Percentiles rank a stretch among this genome's conserved stretches.
Conservation (phyloP, 2,113 vertebrate genomes). For the Octodon degus region DNA sequence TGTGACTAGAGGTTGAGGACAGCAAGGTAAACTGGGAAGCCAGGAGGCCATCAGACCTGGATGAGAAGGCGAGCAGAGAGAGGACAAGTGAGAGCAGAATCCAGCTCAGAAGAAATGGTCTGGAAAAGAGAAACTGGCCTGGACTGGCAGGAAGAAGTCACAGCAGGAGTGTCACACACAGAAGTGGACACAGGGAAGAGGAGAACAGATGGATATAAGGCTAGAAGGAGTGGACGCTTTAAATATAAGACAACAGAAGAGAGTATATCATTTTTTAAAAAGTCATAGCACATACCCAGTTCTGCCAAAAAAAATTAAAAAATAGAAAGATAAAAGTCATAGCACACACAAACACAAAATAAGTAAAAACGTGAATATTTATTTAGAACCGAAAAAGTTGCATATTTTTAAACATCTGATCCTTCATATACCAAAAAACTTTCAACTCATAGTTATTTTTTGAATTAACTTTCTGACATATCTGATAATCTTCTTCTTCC, state of each 20-base stretch:
- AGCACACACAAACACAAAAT: neutral
- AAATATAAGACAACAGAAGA: neutral
- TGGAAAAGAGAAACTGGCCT: neutral
- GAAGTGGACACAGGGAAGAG: neutral
- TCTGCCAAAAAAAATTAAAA: too few relatives aligned
- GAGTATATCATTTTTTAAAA: neutral
- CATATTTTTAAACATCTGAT: neutral
- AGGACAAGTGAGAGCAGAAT: neutral
- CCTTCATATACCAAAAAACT: neutral
- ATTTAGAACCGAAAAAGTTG: neutral
- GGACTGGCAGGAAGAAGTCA: neutral
- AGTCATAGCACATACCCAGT: neutral
- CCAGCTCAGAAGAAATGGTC: neutral
- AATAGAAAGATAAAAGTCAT: neutral
- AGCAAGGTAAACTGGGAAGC: neutral
- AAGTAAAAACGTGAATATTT: neutral
- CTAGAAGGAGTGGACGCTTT: neutral
- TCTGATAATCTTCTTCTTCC: neutral
- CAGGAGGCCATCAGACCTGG: neutral
- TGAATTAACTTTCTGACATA: neutral
- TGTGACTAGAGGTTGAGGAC: neutral
- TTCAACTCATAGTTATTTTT: neutral
- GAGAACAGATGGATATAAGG: too few relatives aligned
- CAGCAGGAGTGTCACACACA: neutral
- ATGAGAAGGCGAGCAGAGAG: neutral